Base-by-base conservation (phyloP, 2,888 invertebrate genomes). In the Andricus quercusramuli region DNA sequence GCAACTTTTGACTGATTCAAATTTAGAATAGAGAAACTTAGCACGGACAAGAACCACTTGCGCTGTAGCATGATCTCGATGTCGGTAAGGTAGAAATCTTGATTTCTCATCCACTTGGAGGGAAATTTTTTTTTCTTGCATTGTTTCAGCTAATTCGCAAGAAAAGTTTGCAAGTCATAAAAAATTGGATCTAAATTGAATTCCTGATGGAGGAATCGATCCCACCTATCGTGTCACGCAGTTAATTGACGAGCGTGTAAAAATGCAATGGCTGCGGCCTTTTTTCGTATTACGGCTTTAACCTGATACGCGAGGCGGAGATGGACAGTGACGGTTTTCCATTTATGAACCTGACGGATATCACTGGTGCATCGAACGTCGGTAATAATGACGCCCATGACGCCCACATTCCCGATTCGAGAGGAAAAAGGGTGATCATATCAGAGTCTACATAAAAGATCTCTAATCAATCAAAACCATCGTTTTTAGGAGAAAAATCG, bases 201-300 rank as follows among this genome's bases (percentile, higher is more conserved):
- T 74, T 74, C n/a, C 56, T 13, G 29, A 56, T 56, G 9, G 0
- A 37, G 51, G 32, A 74, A 74, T 74, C 74, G 56, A 74, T 56
- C 32, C 20, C 56, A 32, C 32, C 56, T 51, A 74, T 74, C 56
- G 51, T 56, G 70, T 70, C 70, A 29, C 51, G 74, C n/a, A 32
- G 56, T 56, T 74, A 74, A 74, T 74, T 74, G 74, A 74, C 56
- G 56, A 74, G 51, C 74, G 74, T 74, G 74, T 74, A 74, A 74
- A 74, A 74, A 74, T 74, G 70, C 56, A 70, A 70, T 74, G 56
- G 70, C 51, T 56, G 56, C 51, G 70, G 74, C 37, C 56, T 74
- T 74, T 74, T 74, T 74, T 32, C 74, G 32, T 56, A 74, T 74
- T 74, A 74, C 56, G 29, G 74, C 51, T 74, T 74, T 74, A 74